Evolutionary conservation across 2,888 invertebrate genomes (phyloP).

Genomic region (Drepana falcataria): DNA sequence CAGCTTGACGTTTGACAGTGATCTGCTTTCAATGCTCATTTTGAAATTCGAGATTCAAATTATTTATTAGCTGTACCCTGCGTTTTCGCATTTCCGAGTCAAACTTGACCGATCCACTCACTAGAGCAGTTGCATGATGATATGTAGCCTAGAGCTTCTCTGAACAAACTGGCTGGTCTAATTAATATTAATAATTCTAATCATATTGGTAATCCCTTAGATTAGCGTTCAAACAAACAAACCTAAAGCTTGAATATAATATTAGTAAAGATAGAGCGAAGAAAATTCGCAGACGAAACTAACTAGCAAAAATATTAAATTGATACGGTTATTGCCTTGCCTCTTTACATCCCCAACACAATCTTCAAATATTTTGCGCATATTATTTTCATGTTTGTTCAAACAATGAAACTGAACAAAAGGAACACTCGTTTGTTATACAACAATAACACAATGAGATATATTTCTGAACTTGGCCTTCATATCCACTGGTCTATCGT

Average conservation of each 20-base stretch:
- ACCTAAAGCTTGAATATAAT: too few species aligned
- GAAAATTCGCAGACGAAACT: background rate
- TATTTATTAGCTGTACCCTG: too few species aligned
- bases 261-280: too few species aligned
- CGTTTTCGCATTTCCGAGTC: too few species aligned
- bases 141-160: too few species aligned
- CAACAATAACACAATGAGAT: conserved; percentile 1
- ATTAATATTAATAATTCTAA: too few species aligned
- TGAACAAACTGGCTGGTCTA: too few species aligned
- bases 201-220: too few species aligned
- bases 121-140: too few species aligned
- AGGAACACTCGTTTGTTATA: background rate
- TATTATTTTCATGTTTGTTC: background rate
- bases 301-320: background rate
- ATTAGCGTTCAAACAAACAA: too few species aligned
- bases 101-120: too few species aligned
- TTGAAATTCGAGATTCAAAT: too few species aligned
- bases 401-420: background rate
- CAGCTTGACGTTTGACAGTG: background rate
- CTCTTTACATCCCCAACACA: background rate
- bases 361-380: background rate
- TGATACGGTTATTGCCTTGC: background rate
- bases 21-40: background rate
- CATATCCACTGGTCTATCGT: background rate
- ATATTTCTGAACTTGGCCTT: conserved; percentile 3